These are phyloP conservation scores for Heliconius melpomene DNA, from an alignment of 1,140 invertebrate species.

Conservation along the genomic window DNA sequence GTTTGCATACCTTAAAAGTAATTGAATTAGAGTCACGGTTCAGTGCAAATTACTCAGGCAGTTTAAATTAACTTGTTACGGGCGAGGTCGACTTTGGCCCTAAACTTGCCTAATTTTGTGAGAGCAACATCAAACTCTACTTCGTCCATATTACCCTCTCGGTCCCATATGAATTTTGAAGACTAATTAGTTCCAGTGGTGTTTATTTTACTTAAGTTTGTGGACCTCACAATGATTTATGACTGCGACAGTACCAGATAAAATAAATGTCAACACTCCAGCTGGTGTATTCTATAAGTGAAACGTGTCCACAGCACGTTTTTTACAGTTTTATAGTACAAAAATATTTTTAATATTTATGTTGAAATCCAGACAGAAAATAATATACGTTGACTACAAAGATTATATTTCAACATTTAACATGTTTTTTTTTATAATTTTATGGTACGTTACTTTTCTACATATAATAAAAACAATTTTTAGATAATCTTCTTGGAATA, in stretches of 20 bases:
- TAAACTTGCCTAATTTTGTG: constrained; percentile 79
- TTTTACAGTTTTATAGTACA: constrained; percentile 1
- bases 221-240: constrained; percentile 72
- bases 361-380: not conserved
- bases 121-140: constrained; percentile 79
- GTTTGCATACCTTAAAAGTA: constrained; percentile 71
- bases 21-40: constrained; percentile 78
- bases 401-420: not conserved
- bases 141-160: constrained; percentile 73
- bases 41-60: constrained; percentile 77
- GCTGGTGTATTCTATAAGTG: constrained; percentile 9
- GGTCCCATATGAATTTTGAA: constrained; percentile 78
- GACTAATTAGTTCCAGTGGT: constrained; percentile 77
- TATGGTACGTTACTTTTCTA: not conserved
- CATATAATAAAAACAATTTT: too few species aligned
- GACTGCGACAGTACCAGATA: constrained; percentile 40
- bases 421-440: not conserved
- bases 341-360: not conserved
- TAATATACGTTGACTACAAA: not conserved
- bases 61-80: constrained; percentile 80
- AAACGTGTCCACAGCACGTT: not conserved
- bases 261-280: constrained; percentile 6
- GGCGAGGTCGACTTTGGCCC: constrained; percentile 73
- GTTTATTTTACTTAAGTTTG: constrained; percentile 77
- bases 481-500: too few species aligned